Percentiles rank a stretch among this genome's conserved stretches.
Conservation (phyloP, 2,113 vertebrate genomes). For the Micromys minutus region DNA sequence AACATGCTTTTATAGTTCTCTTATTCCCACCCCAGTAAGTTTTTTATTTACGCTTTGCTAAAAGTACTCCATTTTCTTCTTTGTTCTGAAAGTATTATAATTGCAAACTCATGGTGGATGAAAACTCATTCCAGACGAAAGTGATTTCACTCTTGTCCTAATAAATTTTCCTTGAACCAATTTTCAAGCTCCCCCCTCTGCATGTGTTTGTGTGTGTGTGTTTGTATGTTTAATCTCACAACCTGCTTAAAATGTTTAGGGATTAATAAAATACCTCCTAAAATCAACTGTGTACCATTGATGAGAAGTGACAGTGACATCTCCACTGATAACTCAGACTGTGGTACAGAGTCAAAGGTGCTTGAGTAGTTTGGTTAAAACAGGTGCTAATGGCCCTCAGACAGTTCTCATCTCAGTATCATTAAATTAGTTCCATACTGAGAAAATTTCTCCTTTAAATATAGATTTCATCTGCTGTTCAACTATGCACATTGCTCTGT, state of each 20-base stretch:
- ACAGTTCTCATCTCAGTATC: not conserved
- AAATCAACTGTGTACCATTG: constrained; percentile 45
- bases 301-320: not conserved
- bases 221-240: not conserved
- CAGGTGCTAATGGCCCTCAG: not conserved
- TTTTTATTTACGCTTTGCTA: constrained; percentile 38
- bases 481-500: not conserved
- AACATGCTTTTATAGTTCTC: constrained; percentile 28
- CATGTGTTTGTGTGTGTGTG: not conserved
- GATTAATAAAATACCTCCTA: constrained; percentile 35
- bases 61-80: not conserved
- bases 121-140: constrained; percentile 21
- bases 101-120: constrained; percentile 29
- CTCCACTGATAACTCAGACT: constrained; percentile 31
- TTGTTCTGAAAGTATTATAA: constrained; percentile 36
- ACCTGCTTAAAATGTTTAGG: not conserved
- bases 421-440: constrained; percentile 30
- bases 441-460: not conserved
- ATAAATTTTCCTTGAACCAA: constrained; percentile 59
- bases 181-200: not conserved
- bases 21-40: not conserved
- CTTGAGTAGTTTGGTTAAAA: constrained; percentile 25
- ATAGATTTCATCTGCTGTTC: not conserved
- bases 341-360: not conserved
- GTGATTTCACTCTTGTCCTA: constrained; percentile 34